Base-by-base conservation (phyloP, 37 sponge, comb jelly and placozoan genomes). In the Axinella damicornis region DNA sequence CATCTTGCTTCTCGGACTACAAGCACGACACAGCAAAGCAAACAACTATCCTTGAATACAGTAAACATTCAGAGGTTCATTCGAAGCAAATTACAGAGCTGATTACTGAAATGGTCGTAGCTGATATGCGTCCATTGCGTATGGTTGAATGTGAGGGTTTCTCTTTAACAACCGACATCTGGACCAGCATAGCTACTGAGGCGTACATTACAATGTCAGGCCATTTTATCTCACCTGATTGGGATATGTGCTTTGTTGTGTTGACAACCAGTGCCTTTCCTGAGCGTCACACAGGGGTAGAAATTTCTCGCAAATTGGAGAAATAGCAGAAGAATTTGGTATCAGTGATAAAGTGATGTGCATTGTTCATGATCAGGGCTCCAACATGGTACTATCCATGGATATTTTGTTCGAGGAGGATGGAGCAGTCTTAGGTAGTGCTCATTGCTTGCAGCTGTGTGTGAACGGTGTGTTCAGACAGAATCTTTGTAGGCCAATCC, bases 81-180 rank as follows among this genome's bases (percentile, higher is more conserved):
- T 22, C 12, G 12, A 71, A 35, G 39, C 16, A 32, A 22, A 71
- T 71, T 36, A 32, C 37, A 18, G 28, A 35, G 17, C 21, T 71
- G 39, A 17, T 71, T 35, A 13, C 21, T 27, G 72, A 71, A 13
- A 30, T 71, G 33, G 39, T 71, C 19, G 12, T 15, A 15, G 39
- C 12, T 17, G 72, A 71, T 30, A 18, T 71, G 19, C 12, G 72
- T 17, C 72, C 72, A 34, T 19, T 78, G n/a, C 32, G 37, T 1
- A 69, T 81, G 53, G 82, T 81, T 17, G 71, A 81, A 53, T 70
- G 82, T 6, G 57, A 55, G 31, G 82, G 82, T 2, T 81, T 81
- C 12, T 53, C 77, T 13, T 20, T 81, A 16, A 81, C 82, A 0
- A 79, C 80, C 2, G 80, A 79, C 80, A 31, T 79, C 31, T 75